phyloP scores from a whole-genome alignment of 2,113 vertebrate species.

The Strix aluco region DNA sequence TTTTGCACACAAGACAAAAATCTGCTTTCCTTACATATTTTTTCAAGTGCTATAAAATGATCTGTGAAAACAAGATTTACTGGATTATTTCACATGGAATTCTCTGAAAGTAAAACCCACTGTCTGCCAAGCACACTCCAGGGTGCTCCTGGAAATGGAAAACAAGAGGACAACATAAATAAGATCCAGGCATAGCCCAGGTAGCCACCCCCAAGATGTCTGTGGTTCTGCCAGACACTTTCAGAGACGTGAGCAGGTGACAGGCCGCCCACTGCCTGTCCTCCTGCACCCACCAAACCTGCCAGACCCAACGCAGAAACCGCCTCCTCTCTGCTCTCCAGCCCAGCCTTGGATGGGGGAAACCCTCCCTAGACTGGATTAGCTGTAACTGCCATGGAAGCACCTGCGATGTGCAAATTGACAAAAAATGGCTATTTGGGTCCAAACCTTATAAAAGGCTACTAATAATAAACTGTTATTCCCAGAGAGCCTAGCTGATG shows the following conservation, averaged over 20 bases:
- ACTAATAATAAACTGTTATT: not conserved
- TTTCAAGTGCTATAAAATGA: not conserved
- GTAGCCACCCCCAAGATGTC: too few species aligned
- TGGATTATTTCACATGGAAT: not conserved
- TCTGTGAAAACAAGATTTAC: not conserved
- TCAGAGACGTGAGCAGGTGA: not conserved
- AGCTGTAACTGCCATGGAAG: not conserved
- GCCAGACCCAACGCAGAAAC: not conserved
- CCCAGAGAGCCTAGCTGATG: not conserved
- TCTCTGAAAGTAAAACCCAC: not conserved
- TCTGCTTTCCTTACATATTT: not conserved
- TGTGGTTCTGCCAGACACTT: not conserved
- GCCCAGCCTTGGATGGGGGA: not conserved
- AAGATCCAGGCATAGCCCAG: not conserved
- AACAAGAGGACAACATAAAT: rapidly evolving
- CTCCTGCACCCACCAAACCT: too few species aligned
- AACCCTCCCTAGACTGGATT: not conserved
- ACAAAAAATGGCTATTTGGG: not conserved
- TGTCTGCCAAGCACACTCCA: rapidly evolving
- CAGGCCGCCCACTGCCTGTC: rapidly evolving
- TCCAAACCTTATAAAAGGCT: not conserved
- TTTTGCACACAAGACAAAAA: constrained; percentile 3
- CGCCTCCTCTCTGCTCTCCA: not conserved
- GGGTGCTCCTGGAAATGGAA: not conserved
- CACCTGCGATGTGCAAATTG: too few species aligned